Base-by-base conservation (phyloP, 2,888 invertebrate genomes). In the Xestia ashworthii region DNA sequence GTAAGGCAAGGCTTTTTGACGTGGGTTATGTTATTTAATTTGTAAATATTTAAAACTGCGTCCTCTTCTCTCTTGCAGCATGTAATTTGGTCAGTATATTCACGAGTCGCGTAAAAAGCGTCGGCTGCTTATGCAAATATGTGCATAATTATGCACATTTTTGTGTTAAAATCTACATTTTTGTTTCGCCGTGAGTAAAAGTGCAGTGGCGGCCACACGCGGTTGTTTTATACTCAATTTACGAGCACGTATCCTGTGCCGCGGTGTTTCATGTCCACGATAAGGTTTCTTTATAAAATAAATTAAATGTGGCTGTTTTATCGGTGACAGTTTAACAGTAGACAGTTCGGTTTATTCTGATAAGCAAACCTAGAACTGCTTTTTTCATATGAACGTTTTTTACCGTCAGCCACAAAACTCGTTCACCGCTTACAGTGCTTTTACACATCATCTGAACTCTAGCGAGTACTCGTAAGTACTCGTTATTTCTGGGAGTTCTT, bases 61-160 rank as follows among this genome's bases (percentile, higher is more conserved):
- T 12, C 19, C 46, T 25, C 67, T 3, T 64, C 3, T 64, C 19
- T 22, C 64, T 82, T 53, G 68, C 3, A 19, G 53, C 53, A 6
- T 53, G 16, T 53, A 67, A 58, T 16, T 70, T 73, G 83, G 78
- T 82, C 75, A 71, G 77, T 83, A 80, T 74, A 86, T 80, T 80
- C 80, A 86, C 74, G 82, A 74, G 68, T 85, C 71, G 6, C 60
- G 65, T 76, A 83, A 76, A 87, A 85, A 87, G 62, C 78, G 72
- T 76, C 73, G 65, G 71, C 76, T 81, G 78, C 71, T 87, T 83
- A 87, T 87, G 88, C 84, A 86, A 85, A 84, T 83, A 81, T 82
- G 71, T 81, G 86, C 89, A 88, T 89, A 91, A 91, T 89, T 90
- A 90, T 90, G 91, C 85, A 90, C 85, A 88, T 86, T 85, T 88